Evolutionary conservation across 2,888 invertebrate species (phyloP).

Genomic region (Dicranocentrus wangi): DNA sequence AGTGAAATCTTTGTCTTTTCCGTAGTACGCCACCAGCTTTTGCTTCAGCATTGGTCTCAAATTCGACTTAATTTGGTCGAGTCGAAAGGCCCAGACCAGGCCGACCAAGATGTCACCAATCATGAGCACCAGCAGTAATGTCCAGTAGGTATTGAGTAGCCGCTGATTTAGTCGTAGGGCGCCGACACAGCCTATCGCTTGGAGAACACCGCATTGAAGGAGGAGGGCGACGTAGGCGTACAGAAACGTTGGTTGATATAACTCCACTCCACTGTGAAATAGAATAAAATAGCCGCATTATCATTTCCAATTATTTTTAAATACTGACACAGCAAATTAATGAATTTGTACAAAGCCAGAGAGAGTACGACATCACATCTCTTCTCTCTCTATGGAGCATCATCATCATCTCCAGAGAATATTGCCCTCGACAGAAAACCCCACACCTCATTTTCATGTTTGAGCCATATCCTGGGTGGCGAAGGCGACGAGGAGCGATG

Average conservation of each 20-base stretch:
- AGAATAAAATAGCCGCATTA: not conserved
- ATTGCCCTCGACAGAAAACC: too few relatives aligned
- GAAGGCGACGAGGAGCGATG: too few relatives aligned
- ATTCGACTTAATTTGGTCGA: conserved; percentile 84
- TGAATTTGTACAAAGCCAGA: too few relatives aligned
- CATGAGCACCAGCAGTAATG: conserved; percentile 84
- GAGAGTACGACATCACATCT: too few relatives aligned
- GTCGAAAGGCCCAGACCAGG: conserved; percentile 88
- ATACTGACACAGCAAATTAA: too few relatives aligned
- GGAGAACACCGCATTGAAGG: conserved; percentile 82
- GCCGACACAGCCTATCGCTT: conserved; percentile 82
- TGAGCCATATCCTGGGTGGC: too few relatives aligned
- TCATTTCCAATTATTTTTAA: not conserved
- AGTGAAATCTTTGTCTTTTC: conserved; percentile 82
- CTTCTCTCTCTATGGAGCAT: too few relatives aligned
- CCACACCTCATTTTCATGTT: too few relatives aligned
- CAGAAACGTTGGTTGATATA: conserved; percentile 87
- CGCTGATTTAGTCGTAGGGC: conserved; percentile 86
- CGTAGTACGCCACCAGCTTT: conserved; percentile 82
- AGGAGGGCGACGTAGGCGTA: conserved; percentile 89
- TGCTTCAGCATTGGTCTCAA: conserved; percentile 80
- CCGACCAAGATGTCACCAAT: conserved; percentile 89
- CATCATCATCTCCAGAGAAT: too few relatives aligned
- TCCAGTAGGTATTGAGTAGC: conserved; percentile 88
- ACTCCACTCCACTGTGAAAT: conserved; percentile 74